phyloP scores from a whole-genome alignment of 2,797 vertebrate species.

The Danio kyathit region DNA sequence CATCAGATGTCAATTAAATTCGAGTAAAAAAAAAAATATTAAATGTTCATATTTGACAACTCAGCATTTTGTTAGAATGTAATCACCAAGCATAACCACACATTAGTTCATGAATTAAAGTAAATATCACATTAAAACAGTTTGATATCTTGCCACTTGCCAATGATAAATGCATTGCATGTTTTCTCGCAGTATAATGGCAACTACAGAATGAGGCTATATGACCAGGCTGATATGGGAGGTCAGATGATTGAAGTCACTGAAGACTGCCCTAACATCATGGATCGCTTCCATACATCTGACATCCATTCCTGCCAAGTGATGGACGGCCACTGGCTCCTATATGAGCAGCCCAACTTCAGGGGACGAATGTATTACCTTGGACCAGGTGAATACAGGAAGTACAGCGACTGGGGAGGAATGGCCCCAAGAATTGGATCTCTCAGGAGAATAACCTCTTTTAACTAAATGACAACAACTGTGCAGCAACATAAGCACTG shows the following conservation, averaged over 20 bases:
- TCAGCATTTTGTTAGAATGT: too few species aligned
- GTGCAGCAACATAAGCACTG: constrained; percentile 28
- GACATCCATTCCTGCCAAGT: constrained; percentile 78
- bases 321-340: constrained; percentile 71
- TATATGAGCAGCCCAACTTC: constrained; percentile 73
- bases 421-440: constrained; percentile 72
- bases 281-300: constrained; percentile 70
- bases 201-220: constrained; percentile 68
- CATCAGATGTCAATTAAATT: too few species aligned
- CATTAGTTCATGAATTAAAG: neutral
- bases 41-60: too few species aligned
- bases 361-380: constrained; percentile 72
- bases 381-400: constrained; percentile 70
- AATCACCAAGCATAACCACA: too few species aligned
- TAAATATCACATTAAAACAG: neutral
- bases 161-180: neutral
- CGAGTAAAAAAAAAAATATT: too few species aligned
- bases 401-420: constrained; percentile 75
- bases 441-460: constrained; percentile 71
- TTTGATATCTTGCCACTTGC: neutral
- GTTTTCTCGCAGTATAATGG: constrained; percentile 46
- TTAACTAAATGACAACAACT: constrained; percentile 56
- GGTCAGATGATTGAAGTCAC: constrained; percentile 75
- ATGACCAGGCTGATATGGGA: constrained; percentile 74
- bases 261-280: constrained; percentile 76